A percentile compares a stretch with the other conserved stretches of the same genome.
Conservation (phyloP, 2,113 vertebrate species). For the Scophthalmus maximus region DNA sequence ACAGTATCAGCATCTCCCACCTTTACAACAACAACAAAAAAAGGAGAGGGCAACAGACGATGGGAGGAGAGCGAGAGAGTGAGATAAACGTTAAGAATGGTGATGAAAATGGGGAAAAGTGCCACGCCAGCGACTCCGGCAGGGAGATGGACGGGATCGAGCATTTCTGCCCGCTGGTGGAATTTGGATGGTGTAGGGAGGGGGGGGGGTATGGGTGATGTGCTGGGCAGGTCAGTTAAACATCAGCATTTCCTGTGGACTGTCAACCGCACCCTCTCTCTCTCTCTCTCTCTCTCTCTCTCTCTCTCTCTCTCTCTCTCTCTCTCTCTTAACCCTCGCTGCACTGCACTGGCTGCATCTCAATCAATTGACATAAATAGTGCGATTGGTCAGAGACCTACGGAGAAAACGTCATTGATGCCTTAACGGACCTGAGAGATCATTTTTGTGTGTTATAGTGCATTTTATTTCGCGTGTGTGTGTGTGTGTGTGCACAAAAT, state of each 20-base stretch:
- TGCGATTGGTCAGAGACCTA: not conserved
- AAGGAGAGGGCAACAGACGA: constrained; percentile 48
- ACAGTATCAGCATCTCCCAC: constrained; percentile 62
- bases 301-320: not conserved
- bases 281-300: not conserved
- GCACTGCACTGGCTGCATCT: constrained; percentile 11
- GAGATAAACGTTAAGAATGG: constrained; percentile 65
- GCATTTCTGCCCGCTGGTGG: constrained; percentile 57
- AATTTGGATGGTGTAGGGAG: constrained; percentile 24
- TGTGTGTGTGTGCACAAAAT: too few species aligned
- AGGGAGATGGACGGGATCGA: constrained; percentile 45
- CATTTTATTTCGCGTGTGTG: too few species aligned
- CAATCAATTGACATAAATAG: not conserved
- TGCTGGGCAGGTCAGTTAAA: constrained; percentile 48
- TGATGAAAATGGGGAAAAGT: constrained; percentile 66
- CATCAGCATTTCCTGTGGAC: constrained; percentile 57
- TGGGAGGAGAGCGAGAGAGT: constrained; percentile 35
- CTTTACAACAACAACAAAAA: constrained; percentile 54
- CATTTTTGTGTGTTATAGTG: too few species aligned
- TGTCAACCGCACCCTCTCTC: constrained; percentile 21
- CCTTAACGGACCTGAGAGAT: too few species aligned
- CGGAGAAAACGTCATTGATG: not conserved
- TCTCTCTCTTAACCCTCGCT: not conserved
- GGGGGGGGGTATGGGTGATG: constrained; percentile 17
- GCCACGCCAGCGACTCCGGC: constrained; percentile 51